phyloP scores from a whole-genome alignment of 2,888 invertebrate species.

The Ditula angustiorana region DNA sequence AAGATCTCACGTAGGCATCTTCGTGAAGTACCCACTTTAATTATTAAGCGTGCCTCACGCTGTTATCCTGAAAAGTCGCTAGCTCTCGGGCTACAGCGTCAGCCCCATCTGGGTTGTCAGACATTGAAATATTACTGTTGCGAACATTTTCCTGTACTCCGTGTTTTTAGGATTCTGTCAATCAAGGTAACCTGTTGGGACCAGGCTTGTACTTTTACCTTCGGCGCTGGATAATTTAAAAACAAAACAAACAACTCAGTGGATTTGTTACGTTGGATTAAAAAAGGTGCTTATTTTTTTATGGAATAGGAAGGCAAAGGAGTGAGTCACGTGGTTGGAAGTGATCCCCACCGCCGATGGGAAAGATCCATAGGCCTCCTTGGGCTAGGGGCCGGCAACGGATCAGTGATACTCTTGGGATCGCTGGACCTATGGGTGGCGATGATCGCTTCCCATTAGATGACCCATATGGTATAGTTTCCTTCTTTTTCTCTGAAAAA shows the following conservation, averaged over 20 bases:
- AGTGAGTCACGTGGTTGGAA: too few relatives aligned
- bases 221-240: not conserved
- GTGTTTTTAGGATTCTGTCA: conserved; percentile 32
- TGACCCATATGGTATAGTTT: too few relatives aligned
- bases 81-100: conserved; percentile 4
- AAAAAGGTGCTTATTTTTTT: not conserved
- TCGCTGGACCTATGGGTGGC: too few relatives aligned
- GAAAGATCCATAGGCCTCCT: too few relatives aligned
- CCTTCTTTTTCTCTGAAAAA: too few relatives aligned
- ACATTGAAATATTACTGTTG: conserved; percentile 36
- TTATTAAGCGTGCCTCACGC: not conserved
- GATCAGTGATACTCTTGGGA: too few relatives aligned
- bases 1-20: too few relatives aligned
- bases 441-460: too few relatives aligned
- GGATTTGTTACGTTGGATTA: not conserved
- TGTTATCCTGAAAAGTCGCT: not conserved
- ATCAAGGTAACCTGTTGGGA: conserved; percentile 31
- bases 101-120: conserved; percentile 36
- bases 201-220: conserved; percentile 21
- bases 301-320: too few relatives aligned
- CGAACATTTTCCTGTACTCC: conserved; percentile 20
- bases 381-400: too few relatives aligned
- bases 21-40: too few relatives aligned
- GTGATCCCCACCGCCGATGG: too few relatives aligned
- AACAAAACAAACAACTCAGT: not conserved